phyloP scores from a whole-genome alignment of 2,797 vertebrate species.

The Euphonia xanthogaster region DNA sequence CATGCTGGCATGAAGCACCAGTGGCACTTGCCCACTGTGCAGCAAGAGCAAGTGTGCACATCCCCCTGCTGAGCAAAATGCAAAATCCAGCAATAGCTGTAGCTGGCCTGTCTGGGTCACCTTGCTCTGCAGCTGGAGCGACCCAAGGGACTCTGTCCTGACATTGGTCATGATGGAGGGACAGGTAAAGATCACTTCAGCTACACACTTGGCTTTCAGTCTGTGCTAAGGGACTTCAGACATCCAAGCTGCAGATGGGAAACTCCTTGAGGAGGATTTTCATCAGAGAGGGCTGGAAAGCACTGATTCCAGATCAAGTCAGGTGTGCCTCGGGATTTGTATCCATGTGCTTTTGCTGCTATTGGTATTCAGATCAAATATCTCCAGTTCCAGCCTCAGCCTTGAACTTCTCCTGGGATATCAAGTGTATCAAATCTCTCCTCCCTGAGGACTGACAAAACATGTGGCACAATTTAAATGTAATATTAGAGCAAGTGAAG shows the following conservation, averaged over 20 bases:
- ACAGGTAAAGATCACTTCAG: not conserved
- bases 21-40: not conserved
- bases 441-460: not conserved
- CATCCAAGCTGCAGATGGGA: not conserved
- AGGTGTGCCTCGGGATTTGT: not conserved
- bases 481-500: constrained; percentile 21
- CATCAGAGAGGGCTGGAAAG: not conserved
- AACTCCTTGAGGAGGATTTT: not conserved
- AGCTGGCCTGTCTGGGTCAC: not conserved
- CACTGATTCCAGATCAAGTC: constrained; percentile 7
- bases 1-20: not conserved
- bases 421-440: not conserved
- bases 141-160: not conserved
- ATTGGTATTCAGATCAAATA: constrained; percentile 23
- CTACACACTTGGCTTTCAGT: not conserved
- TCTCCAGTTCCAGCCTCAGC: not conserved
- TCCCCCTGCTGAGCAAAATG: not conserved
- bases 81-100: not conserved
- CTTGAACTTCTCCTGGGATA: constrained; percentile 16
- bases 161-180: not conserved
- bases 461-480: not conserved
- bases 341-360: not conserved
- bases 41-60: not conserved
- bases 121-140: not conserved
- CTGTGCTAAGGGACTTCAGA: not conserved